phyloP scores from a whole-genome alignment of 2,888 invertebrate genomes.

The Drosophila neotestacea region DNA sequence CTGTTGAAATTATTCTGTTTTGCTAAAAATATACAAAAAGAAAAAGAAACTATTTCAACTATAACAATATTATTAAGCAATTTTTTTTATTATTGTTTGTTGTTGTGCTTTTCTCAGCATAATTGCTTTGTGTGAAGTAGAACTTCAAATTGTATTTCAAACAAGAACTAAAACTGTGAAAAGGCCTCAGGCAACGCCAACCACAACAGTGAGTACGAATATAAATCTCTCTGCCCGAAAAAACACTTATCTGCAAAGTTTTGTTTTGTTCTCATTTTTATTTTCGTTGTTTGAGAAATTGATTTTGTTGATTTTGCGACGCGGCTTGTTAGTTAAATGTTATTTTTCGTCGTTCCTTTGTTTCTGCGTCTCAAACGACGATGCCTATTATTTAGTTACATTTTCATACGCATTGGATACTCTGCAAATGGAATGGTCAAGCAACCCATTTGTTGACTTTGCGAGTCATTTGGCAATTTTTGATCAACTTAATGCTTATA shows the following conservation, averaged over 20 bases:
- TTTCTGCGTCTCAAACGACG: slow-evolving; percentile 6
- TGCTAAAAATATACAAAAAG: neutral
- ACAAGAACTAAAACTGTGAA: neutral
- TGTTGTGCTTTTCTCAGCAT: slow-evolving; percentile 17
- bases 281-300: slow-evolving; percentile 40
- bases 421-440: neutral
- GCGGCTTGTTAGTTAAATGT: slow-evolving; percentile 54
- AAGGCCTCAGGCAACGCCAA: slow-evolving; percentile 13
- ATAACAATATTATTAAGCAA: slow-evolving; percentile 1
- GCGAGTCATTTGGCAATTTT: too few relatives aligned
- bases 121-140: slow-evolving; percentile 37
- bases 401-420: slow-evolving; percentile 17
- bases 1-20: neutral
- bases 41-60: neutral
- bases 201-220: slow-evolving; percentile 16
- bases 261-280: slow-evolving; percentile 27
- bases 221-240: slow-evolving; percentile 1
- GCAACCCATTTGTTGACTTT: neutral
- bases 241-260: slow-evolving; percentile 30
- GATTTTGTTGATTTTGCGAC: slow-evolving; percentile 52
- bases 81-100: slow-evolving; percentile 11
- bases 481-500: too few relatives aligned
- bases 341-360: slow-evolving; percentile 14
- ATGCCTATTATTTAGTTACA: slow-evolving; percentile 17
- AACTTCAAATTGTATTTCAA: slow-evolving; percentile 14